Base-by-base conservation (phyloP, 2,888 invertebrate species). In the Colletes collaris region DNA sequence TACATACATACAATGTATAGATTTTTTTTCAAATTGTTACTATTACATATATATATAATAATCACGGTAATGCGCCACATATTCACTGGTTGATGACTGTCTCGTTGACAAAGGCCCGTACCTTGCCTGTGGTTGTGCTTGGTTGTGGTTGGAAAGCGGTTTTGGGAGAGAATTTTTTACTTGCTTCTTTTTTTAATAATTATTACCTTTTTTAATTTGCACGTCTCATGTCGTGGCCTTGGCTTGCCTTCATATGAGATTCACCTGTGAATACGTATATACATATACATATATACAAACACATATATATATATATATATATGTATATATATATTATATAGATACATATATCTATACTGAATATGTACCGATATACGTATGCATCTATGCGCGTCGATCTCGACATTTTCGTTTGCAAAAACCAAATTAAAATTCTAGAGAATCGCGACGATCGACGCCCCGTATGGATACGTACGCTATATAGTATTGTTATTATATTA, bases 201-300 rank as follows among this genome's bases (percentile, higher is more conserved):
- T 88, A 86, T 89, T 90, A 89, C 88, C 90, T 92, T 91, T 88
- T 92, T 92, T 91, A 90, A 92, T 92, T 92, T 92, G 92, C 92
- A 92, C 92, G 92, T 92, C 91, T 92, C 91, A 92, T 92, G 92
- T 92, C 92, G 92, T 92, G 92, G 92, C 92, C 92, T 92, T 92
- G 92, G 92, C 92, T 92, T 92, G 91, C 92, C 92, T 92, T 92
- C 91, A 92, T 91, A 92, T 92, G 91, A 92, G 91, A 92, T 92
- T 92, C 91, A 92, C 91, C 90, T 92, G 90, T 92, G 89, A 90
- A 90, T 89, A 91, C 68, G 68, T 78, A 64, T 90, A 88, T 87
- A 88, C 8, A 46, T 46, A 46, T 46, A 46, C 44, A 46, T 10
- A 46, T 8, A 46, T 46, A 46, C 8, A 46, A 8, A 8, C 10